Conservation (phyloP, 2,888 invertebrate species). For the Cheilosia impressa region DNA sequence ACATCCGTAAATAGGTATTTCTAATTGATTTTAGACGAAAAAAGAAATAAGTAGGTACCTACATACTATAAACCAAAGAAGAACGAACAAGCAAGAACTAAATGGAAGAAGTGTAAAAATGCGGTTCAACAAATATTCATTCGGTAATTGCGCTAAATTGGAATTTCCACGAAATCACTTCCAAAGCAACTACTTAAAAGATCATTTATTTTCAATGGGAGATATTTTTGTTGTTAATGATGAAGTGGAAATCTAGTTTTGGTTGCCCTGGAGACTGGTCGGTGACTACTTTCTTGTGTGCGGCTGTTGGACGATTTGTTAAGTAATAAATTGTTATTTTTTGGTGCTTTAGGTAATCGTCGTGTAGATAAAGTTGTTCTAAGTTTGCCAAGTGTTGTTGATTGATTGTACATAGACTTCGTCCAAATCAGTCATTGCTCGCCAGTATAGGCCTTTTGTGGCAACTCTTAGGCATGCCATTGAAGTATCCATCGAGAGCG, state of each 20-base stretch:
- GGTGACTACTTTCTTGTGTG: not conserved
- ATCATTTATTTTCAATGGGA: conserved; percentile 38
- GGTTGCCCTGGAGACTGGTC: conserved; percentile 28
- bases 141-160: conserved; percentile 52
- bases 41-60: not conserved
- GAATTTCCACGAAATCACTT: conserved; percentile 43
- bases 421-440: too few species aligned
- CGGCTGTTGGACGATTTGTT: not conserved
- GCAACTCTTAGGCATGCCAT: not conserved
- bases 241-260: conserved; percentile 20
- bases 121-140: conserved; percentile 12
- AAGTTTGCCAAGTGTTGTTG: too few species aligned
- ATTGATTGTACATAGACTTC: too few species aligned
- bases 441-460: not conserved
- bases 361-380: not conserved
- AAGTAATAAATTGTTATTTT: conserved; percentile 1
- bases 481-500: not conserved
- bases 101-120: conserved; percentile 24
- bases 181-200: conserved; percentile 41
- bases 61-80: not conserved
- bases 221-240: not conserved
- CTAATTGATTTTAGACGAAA: conserved; percentile 22
- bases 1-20: not conserved
- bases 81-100: not conserved
- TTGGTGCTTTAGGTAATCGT: not conserved